These are phyloP conservation scores for Tetramorium alpestre DNA, from an alignment of 1,140 invertebrate species.

Conservation along the genomic window DNA sequence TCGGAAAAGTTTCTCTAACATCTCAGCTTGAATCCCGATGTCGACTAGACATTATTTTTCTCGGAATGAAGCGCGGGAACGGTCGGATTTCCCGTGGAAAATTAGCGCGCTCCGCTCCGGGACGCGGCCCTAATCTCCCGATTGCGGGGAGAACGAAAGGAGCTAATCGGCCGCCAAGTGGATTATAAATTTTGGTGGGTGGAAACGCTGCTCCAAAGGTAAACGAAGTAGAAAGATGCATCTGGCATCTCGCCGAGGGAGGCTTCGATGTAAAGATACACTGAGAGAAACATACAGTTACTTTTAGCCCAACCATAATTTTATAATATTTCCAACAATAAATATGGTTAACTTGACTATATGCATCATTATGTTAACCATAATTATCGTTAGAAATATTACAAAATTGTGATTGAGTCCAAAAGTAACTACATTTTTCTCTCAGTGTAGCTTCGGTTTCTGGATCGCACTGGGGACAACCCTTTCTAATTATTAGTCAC, in stretches of 20 bases:
- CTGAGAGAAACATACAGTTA: no score
- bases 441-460: neutral
- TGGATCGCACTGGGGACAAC: neutral
- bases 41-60: neutral
- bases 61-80: neutral
- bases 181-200: conserved; percentile 70
- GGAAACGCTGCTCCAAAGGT: neutral
- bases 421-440: no score
- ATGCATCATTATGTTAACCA: no score
- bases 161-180: conserved; percentile 70
- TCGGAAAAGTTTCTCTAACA: neutral
- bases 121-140: conserved; percentile 10
- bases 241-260: conserved; percentile 64
- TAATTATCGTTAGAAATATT: no score
- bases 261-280: neutral
- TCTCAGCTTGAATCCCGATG: neutral
- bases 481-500: conserved; percentile 72
- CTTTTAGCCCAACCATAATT: no score
- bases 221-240: conserved; percentile 21
- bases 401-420: no score
- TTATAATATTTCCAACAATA: no score
- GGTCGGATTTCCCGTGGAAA: conserved; percentile 3
- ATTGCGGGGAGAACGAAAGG: conserved; percentile 56
- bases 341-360: no score
- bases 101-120: conserved; percentile 5